Base-by-base conservation (phyloP, 2,797 vertebrate species). In the Sardinella longiceps region DNA sequence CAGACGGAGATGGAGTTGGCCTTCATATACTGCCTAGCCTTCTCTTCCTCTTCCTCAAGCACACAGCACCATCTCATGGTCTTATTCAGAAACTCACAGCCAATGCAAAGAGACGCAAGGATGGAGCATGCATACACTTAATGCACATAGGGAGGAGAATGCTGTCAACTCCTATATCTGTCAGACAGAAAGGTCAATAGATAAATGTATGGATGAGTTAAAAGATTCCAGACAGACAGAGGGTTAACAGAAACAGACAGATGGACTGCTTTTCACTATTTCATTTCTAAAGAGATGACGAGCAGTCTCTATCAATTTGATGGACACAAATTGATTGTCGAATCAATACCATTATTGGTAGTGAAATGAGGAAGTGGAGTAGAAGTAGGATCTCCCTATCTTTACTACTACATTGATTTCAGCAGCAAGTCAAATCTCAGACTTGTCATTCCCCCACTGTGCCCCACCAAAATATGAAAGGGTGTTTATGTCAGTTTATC, bases 1-100 rank as follows among this genome's bases (percentile, higher is more conserved):
- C 33, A 23, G 70, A 77, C 33, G 7, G 70, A 39, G 33, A 77
- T n/a, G 18, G 70, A 77, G 70, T 23, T 23, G 12, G 11, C 33
- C 70, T 43, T 39, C 66, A 74, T 15, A 39, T 20, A 20, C 66
- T 70, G 15, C 30, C 37, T n/a, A n/a, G n/a, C n/a, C n/a, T n/a
- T n/a, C n/a, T n/a, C n/a, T 7, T 23, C 23, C 37, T 37, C 20
- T 39, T 39, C 18, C 37, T 77, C 43, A 88, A 91, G 86, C 66
- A 86, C 88, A 95, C 45, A 95, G 95, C 95, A 91, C 95, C 95
- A 94, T 93, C 95, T 95, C 81, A 92, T 95, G 95, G 94, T 82
- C 82, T 89, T 84, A 86, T 45, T 82, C 82, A 89, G 93, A 90
- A 93, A 90, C 90, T 91, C 89, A 87, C 80, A 77, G 70, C 37